These are phyloP conservation scores for Eubasilissa splendida DNA, from an alignment of 2,888 invertebrate species.

Conservation along the genomic window DNA sequence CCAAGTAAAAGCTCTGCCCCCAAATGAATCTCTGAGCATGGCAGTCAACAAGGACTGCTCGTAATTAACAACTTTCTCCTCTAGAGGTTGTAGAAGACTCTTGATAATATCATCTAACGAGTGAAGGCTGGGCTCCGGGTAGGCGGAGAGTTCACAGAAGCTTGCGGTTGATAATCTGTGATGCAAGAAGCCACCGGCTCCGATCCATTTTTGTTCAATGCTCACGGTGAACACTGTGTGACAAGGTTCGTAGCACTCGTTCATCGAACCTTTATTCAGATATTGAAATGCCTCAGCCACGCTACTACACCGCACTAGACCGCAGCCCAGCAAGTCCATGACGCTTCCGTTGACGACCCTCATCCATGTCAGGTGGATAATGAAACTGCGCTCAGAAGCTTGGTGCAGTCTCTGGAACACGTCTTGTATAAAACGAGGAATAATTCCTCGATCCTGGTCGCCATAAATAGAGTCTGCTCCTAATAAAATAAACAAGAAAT, in stretches of 20 bases:
- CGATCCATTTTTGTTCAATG: conserved; percentile 82
- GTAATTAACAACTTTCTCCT: conserved; percentile 72
- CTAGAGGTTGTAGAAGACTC: conserved; percentile 72
- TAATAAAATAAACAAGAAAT: conserved; percentile 61
- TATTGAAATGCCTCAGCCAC: conserved; percentile 83
- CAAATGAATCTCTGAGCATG: conserved; percentile 82
- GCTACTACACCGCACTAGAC: conserved; percentile 73
- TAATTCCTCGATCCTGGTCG: conserved; percentile 81
- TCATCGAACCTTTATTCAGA: conserved; percentile 77
- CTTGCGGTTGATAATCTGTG: conserved; percentile 82
- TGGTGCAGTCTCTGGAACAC: conserved; percentile 79
- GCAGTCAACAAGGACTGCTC: conserved; percentile 80
- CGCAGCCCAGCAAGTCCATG: conserved; percentile 74
- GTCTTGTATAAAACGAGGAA: conserved; percentile 81
- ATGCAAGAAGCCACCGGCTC: conserved; percentile 77
- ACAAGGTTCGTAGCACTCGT: conserved; percentile 72
- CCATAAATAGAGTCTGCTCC: conserved; percentile 73
- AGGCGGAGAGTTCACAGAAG: conserved; percentile 79
- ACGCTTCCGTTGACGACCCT: conserved; percentile 81
- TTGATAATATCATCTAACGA: conserved; percentile 79
- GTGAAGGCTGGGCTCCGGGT: conserved; percentile 77
- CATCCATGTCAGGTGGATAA: conserved; percentile 81
- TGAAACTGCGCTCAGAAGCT: conserved; percentile 77
- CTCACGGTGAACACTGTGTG: conserved; percentile 83
- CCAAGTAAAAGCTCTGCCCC: conserved; percentile 82